phyloP scores from a whole-genome alignment of 2,113 vertebrate species.

The Alligator sinensis region DNA sequence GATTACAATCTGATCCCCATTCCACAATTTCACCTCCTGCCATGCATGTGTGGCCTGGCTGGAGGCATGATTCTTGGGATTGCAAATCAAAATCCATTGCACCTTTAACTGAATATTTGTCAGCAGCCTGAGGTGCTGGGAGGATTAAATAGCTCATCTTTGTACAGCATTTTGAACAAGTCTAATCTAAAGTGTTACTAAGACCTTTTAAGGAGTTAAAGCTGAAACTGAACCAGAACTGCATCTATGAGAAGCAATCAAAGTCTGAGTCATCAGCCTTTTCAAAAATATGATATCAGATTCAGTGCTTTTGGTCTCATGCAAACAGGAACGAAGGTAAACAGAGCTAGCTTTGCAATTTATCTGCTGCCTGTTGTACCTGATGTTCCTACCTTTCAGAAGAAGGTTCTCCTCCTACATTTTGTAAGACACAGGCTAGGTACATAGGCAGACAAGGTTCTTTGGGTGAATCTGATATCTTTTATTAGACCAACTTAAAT shows the following conservation, averaged over 20 bases:
- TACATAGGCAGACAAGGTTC: too few relatives aligned
- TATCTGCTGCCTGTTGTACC: background rate
- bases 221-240: constrained; percentile 20
- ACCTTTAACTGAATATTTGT: too few relatives aligned
- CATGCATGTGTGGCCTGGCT: too few relatives aligned
- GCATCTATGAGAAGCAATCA: constrained; percentile 51
- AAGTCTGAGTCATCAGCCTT: constrained; percentile 41
- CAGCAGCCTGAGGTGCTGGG: constrained; percentile 6
- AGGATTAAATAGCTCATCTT: constrained; percentile 46
- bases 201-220: constrained; percentile 30
- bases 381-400: background rate
- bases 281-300: constrained; percentile 8
- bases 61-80: too few relatives aligned
- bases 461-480: too few relatives aligned
- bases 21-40: too few relatives aligned
- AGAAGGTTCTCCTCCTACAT: background rate
- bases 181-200: constrained; percentile 59
- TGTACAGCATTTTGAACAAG: constrained; percentile 60
- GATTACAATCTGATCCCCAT: too few relatives aligned
- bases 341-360: background rate
- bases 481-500: too few relatives aligned
- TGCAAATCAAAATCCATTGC: too few relatives aligned
- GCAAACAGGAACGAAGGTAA: background rate
- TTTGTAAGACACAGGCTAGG: background rate
- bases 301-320: background rate